phyloP scores from a whole-genome alignment of 2,888 invertebrate genomes.

The Cyclophora albipunctata region DNA sequence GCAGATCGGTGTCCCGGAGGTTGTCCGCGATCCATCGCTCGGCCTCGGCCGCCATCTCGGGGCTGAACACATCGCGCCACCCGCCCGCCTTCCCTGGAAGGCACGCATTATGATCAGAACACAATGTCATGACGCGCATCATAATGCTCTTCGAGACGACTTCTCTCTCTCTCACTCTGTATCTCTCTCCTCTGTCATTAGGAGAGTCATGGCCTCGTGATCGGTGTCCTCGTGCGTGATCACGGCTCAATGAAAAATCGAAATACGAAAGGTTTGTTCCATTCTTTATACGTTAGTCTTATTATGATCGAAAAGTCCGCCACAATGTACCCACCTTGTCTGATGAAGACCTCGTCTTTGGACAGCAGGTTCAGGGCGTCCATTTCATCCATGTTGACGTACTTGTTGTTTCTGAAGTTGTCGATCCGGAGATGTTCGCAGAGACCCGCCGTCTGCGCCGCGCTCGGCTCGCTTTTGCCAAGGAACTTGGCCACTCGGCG shows the following conservation, averaged over 20 bases:
- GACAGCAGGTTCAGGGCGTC: constrained; percentile 5
- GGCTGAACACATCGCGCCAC: constrained; percentile 79
- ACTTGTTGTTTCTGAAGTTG: constrained; percentile 84
- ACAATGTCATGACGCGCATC: no score
- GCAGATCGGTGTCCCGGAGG: constrained; percentile 66
- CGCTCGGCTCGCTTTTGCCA: constrained; percentile 53
- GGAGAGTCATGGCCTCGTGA: no score
- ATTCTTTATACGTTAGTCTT: no score
- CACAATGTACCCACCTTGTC: no score
- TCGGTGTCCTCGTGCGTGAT: no score
- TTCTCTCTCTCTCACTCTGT: no score
- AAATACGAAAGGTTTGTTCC: no score
- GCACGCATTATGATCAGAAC: no score
- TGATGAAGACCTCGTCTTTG: constrained; percentile 19
- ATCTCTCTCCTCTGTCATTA: no score
- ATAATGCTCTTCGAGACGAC: no score
- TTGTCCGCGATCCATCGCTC: constrained; percentile 79
- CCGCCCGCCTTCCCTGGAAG: constrained; percentile 70
- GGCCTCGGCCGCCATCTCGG: constrained; percentile 74
- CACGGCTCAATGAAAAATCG: no score
- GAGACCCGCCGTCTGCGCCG: constrained; percentile 71
- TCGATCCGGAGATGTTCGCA: constrained; percentile 81
- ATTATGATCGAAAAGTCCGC: no score
- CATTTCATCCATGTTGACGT: constrained; percentile 21
- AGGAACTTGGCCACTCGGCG: constrained; percentile 74